Percentiles rank a stretch among this genome's conserved stretches.
These are phyloP conservation scores for Drosophila seguyi DNA, from an alignment of 1,140 invertebrate species.

Conservation along the genomic window DNA sequence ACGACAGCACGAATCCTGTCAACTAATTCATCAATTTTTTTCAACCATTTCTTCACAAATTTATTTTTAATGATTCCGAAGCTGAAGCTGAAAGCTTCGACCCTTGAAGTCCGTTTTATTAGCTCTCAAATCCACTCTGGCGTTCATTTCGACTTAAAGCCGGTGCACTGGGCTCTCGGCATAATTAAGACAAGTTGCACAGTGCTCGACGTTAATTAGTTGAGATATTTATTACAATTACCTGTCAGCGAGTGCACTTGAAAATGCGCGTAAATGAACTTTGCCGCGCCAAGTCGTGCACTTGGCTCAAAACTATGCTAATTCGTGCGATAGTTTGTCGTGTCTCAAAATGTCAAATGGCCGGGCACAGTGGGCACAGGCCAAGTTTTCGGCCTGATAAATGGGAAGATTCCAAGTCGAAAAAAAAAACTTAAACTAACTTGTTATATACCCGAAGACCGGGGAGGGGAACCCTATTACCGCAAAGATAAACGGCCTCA, in stretches of 20 bases:
- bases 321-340: conserved; percentile 63
- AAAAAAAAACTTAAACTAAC: conserved; percentile 29
- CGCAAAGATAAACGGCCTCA: conserved; percentile 45
- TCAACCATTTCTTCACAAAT: conserved; percentile 17
- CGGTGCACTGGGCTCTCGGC: conserved; percentile 3
- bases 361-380: conserved; percentile 57
- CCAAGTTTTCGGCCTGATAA: conserved; percentile 23
- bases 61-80: conserved; percentile 39
- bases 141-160: conserved; percentile 28
- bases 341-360: conserved; percentile 62
- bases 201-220: conserved; percentile 75
- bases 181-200: conserved; percentile 74
- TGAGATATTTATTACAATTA: conserved; percentile 80
- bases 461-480: conserved; percentile 7
- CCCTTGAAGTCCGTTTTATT: not conserved
- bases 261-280: conserved; percentile 56
- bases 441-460: conserved; percentile 35
- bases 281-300: conserved; percentile 59
- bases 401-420: not conserved
- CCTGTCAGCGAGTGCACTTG: conserved; percentile 63
- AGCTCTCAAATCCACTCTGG: conserved; percentile 17
- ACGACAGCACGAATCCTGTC: conserved; percentile 52
- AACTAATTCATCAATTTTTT: conserved; percentile 78
- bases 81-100: too few species aligned
- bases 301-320: conserved; percentile 69